phyloP scores from a whole-genome alignment of 2,113 vertebrate species.

The Tinamus guttatus region DNA sequence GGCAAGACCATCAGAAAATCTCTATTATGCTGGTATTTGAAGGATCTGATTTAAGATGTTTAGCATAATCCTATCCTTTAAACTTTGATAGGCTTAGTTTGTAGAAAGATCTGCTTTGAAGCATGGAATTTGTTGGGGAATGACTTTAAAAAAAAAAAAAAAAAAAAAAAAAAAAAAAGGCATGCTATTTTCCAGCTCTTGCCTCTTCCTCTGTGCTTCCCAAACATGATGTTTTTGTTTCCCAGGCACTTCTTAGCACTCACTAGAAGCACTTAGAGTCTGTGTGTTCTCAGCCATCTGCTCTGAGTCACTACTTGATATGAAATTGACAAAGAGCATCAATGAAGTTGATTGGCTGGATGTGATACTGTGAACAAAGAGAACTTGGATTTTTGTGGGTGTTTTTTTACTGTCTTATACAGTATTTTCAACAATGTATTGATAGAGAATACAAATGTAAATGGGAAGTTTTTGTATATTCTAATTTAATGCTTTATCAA shows the following conservation, averaged over 20 bases:
- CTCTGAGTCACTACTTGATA: background rate
- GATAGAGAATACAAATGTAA: background rate
- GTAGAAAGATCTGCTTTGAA: background rate
- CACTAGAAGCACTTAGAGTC: background rate
- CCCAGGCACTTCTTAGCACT: background rate
- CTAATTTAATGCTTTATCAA: background rate
- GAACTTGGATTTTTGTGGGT: background rate
- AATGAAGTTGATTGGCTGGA: background rate
- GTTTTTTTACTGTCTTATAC: background rate
- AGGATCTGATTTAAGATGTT: background rate
- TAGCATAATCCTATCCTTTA: background rate
- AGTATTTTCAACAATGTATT: background rate
- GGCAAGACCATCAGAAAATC: background rate
- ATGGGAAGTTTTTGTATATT: background rate
- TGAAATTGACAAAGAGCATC: constrained; percentile 31
- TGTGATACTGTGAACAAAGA: background rate
- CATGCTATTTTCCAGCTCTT: background rate
- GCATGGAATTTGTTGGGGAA: background rate
- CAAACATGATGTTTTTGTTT: background rate
- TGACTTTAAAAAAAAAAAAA: background rate
- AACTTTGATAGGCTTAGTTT: background rate
- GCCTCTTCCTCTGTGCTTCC: background rate
- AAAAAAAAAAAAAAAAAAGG: background rate
- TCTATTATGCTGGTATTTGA: background rate
- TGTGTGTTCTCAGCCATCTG: background rate